phyloP scores from a whole-genome alignment of 2,888 invertebrate species.

The Oscheius sp. region DNA sequence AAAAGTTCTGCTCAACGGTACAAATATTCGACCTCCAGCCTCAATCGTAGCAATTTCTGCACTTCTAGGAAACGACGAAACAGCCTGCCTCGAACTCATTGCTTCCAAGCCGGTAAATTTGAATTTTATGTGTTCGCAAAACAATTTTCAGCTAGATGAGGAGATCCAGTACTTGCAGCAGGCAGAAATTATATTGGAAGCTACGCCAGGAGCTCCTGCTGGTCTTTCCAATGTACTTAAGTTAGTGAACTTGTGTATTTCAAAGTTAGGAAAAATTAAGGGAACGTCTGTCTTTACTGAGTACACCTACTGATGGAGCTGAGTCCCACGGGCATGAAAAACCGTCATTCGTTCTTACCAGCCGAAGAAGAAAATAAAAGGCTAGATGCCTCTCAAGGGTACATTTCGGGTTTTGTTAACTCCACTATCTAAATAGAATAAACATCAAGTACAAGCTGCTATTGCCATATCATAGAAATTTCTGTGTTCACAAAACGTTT shows the following conservation, averaged over 20 bases:
- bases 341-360: conserved; percentile 2
- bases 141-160: conserved; percentile 52
- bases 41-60: conserved; percentile 38
- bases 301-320: not conserved
- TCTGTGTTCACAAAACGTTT: too few species aligned
- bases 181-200: conserved; percentile 38
- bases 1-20: conserved; percentile 43
- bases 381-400: not conserved
- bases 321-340: conserved; percentile 6
- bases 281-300: conserved; percentile 14
- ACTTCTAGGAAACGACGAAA: conserved; percentile 41
- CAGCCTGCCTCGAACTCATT: conserved; percentile 48
- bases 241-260: conserved; percentile 4
- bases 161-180: conserved; percentile 50
- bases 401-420: conserved; percentile 7
- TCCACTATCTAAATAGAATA: too few species aligned
- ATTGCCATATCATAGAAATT: too few species aligned
- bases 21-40: conserved; percentile 47
- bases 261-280: not conserved
- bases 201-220: conserved; percentile 40
- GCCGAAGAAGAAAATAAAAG: conserved; percentile 4
- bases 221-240: conserved; percentile 6
- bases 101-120: conserved; percentile 49
- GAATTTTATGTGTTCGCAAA: too few species aligned
- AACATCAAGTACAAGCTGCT: too few species aligned